phyloP scores from a whole-genome alignment of 2,888 invertebrate genomes.

The Glyphotaelius pellucidus region DNA sequence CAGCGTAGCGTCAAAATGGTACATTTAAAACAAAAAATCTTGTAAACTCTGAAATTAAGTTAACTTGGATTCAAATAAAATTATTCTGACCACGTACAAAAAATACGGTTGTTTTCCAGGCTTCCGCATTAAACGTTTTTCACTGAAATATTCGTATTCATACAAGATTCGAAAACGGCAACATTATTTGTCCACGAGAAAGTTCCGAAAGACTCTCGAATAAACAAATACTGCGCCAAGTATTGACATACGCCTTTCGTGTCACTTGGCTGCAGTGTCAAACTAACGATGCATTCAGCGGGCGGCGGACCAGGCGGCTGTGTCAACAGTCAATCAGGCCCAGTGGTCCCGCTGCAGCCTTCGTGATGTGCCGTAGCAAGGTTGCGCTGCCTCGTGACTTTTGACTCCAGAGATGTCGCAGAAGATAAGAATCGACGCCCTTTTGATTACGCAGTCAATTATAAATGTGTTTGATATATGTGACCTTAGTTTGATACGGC shows the following conservation, averaged over 20 bases:
- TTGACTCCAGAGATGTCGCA: background rate
- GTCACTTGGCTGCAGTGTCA: constrained; percentile 60
- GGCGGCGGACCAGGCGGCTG: constrained; percentile 44
- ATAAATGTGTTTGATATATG: too few species aligned
- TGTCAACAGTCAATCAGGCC: constrained; percentile 65
- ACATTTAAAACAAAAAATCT: background rate
- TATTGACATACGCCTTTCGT: constrained; percentile 57
- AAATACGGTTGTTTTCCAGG: background rate
- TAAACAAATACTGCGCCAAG: constrained; percentile 35
- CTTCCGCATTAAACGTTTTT: background rate
- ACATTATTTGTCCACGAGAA: background rate
- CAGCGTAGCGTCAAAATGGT: too few species aligned
- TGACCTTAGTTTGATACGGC: background rate
- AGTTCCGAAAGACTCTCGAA: background rate
- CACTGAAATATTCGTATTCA: background rate
- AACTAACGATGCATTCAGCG: constrained; percentile 64
- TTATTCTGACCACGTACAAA: background rate
- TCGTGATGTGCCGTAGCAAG: background rate
- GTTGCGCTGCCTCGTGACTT: too few species aligned
- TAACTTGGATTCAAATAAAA: background rate
- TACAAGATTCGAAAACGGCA: background rate
- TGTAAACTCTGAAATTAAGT: background rate
- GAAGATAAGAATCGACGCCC: background rate
- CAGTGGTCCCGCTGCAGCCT: constrained; percentile 5
- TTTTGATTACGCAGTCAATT: background rate